Evolutionary conservation across 2,888 invertebrate genomes (phyloP).

Genomic region (Sinhomidia bicolor): DNA sequence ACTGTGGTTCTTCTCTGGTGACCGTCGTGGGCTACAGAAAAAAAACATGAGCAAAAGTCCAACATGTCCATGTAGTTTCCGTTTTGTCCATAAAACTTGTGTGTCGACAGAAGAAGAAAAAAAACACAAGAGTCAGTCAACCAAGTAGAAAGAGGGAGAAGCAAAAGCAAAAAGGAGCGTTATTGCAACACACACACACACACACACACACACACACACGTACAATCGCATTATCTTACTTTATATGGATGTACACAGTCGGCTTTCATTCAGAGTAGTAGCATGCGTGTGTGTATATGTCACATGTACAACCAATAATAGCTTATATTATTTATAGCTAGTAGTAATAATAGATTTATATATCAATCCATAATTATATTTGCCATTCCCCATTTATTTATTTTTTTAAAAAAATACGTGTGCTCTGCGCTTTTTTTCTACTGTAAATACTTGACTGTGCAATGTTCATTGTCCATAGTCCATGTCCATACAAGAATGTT

Average conservation of each 20-base stretch:
- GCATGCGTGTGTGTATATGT: not conserved
- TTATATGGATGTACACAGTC: no score
- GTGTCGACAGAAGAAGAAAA: conserved; percentile 26
- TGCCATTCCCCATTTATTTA: conserved; percentile 31
- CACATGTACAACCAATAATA: not conserved
- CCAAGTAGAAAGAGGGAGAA: not conserved
- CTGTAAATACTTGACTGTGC: no score
- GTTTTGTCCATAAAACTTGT: conserved; percentile 61
- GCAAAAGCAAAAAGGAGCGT: not conserved
- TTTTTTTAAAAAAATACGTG: not conserved
- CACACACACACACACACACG: no score
- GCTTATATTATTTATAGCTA: no score
- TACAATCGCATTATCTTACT: no score
- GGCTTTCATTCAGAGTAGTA: no score
- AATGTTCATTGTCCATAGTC: no score
- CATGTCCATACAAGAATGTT: no score
- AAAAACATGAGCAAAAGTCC: conserved; percentile 38
- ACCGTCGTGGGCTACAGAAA: not conserved
- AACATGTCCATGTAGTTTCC: no score
- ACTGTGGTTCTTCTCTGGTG: not conserved
- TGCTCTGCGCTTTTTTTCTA: no score
- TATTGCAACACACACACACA: no score
- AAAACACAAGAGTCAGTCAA: conserved; percentile 12
- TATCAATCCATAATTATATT: not conserved
- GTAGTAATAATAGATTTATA: not conserved